Percentiles rank a stretch among this genome's conserved stretches.
Evolutionary conservation across 2,113 vertebrate genomes (phyloP).

Genomic region (Cepphus grylle): DNA sequence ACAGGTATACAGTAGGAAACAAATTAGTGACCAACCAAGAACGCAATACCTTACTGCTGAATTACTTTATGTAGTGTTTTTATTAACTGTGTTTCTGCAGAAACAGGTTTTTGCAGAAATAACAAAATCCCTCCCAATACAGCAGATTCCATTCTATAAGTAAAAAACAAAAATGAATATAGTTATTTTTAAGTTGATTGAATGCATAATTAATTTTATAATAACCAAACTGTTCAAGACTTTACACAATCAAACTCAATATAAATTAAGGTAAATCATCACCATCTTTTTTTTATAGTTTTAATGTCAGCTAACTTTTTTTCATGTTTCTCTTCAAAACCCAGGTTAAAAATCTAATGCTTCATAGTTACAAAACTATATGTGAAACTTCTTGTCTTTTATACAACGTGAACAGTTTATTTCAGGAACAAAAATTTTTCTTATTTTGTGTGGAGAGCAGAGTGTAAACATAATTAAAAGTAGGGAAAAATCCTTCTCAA

Average conservation of each 20-base stretch:
- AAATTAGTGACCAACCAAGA: background rate
- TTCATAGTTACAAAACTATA: background rate
- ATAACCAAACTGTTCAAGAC: background rate
- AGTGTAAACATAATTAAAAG: background rate
- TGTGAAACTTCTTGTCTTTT: background rate
- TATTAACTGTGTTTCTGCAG: background rate
- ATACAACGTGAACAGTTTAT: background rate
- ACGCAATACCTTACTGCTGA: background rate
- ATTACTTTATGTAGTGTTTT: background rate
- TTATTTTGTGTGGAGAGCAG: background rate
- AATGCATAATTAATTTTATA: background rate
- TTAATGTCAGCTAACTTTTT: background rate
- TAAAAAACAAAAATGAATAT: background rate
- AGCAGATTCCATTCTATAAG: background rate
- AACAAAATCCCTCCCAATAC: rapidly evolving
- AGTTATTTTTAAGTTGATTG: background rate
- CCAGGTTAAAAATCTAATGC: background rate
- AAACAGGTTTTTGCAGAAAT: background rate
- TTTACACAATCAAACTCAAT: background rate
- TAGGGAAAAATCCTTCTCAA: background rate
- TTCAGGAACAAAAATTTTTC: background rate
- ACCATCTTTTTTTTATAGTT: background rate
- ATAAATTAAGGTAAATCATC: background rate
- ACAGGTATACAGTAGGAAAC: background rate
- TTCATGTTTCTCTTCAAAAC: background rate